phyloP scores from a whole-genome alignment of 2,888 invertebrate species.

The Nomada lathburiana region DNA sequence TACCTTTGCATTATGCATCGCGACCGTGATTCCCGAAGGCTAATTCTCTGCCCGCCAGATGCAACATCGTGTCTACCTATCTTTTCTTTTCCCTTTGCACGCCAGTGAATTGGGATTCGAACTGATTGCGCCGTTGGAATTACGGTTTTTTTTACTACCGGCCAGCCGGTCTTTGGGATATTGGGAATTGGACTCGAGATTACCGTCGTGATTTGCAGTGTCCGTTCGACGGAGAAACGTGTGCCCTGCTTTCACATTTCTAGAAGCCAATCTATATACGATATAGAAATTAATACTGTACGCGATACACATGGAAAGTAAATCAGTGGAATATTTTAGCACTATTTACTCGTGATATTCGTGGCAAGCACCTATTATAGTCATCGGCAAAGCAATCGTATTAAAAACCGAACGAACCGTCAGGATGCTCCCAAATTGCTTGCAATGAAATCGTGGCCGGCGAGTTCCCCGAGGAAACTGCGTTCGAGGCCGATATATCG shows the following conservation, averaged over 20 bases:
- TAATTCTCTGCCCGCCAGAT: slow-evolving; percentile 58
- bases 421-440: not conserved
- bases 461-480: slow-evolving; percentile 31
- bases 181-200: not conserved
- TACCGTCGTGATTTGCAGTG: not conserved
- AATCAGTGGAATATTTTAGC: too few species aligned
- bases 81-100: slow-evolving; percentile 13
- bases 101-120: slow-evolving; percentile 6
- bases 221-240: not conserved
- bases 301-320: too few species aligned
- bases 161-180: not conserved
- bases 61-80: not conserved
- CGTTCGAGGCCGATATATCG: slow-evolving; percentile 51
- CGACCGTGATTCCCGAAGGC: slow-evolving; percentile 51
- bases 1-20: slow-evolving; percentile 60
- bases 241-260: not conserved
- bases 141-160: slow-evolving; percentile 33
- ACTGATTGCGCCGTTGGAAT: slow-evolving; percentile 4
- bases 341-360: too few species aligned
- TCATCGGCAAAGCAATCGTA: too few species aligned
- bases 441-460: slow-evolving; percentile 11
- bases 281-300: too few species aligned
- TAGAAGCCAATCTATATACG: too few species aligned
- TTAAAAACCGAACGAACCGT: not conserved
- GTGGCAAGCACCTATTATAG: too few species aligned